Evolutionary conservation across 1,140 invertebrate species (phyloP), one percentile per base, ranked within the genome.

Genomic region (Spodoptera frugiperda): DNA sequence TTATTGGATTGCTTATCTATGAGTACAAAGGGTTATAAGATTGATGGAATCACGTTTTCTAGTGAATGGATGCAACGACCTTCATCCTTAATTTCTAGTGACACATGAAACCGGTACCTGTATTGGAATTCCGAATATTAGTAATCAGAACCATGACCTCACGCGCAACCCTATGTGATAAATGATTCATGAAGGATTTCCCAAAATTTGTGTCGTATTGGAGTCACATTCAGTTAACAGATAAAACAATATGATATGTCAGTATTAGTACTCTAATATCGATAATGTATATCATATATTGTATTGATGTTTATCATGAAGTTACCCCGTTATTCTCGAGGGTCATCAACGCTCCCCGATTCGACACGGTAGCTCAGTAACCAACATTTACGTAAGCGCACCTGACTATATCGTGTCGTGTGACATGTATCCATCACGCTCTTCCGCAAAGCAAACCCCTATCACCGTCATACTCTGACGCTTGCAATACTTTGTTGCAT

Each of bases 401-500:
- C 78, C 84, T 88, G 39, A 61, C 65, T 17, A 85, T 86, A 82
- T 79, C 80, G 75, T 82, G 81, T 71, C 70, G 79, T 78, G 73
- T 82, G 82, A 74, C 70, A 81, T 78, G 73, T 78, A 84, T 87
- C 84, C 78, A 84, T 90, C 88, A 84, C 83, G 65, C 67, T 88
- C 84, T 90, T 91, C 90, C 89, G 89, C 46, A 80, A 59, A 68
- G 11, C 21, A 74, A 80, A 76, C 71, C 73, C 65, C 78, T 85
- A 87, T 86, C 78, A 73, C 67, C 85, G 87, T 91, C 84, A 90
- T 89, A 88, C 84, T 89, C 85, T 90, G 78, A 84, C 91, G 89
- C 86, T 77, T 82, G 78, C 77, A 59, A 76, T 87, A 85, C 82
- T 81, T 74, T 82, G 80, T 76, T 81, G 80, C 75, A 81, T 78